Evolutionary conservation across 2,797 vertebrate genomes (phyloP), one percentile per base, ranked within the genome.

Genomic region (Lemur catta): DNA sequence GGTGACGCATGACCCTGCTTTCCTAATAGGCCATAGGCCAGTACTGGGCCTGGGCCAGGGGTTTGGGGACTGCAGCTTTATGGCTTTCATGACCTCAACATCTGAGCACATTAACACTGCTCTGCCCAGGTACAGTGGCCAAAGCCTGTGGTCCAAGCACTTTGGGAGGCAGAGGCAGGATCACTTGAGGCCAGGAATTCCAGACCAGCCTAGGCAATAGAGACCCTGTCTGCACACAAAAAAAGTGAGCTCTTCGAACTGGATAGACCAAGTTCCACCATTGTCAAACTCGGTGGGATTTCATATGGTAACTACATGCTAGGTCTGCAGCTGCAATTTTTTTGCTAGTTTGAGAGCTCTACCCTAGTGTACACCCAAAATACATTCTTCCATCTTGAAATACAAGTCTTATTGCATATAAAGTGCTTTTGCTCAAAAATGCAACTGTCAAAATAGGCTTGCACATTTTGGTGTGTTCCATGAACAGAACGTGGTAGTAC

Each of bases 81-180:
- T 2, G 71, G 61, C 26, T 46, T 18, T 57, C 12, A 13, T 1
- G 65, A 38, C 22, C 41, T 78, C 20, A 1, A 1, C 0, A 6
- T 30, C 50, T 10, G 22, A 41, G 20, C 20, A 52, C 24, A 0
- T 28, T 20, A 82, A 28, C 63, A 65, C 33, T 65, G 17, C 65
- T 69, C 65, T 38, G 65, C 17, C 63, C 33, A n/a, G 63, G 63
- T 33, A 65, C 8, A 8, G 63, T 65, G 7, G 63, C 33, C 15
- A 3, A 65, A 65, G 15, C 63, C 57, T n/a, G 15, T n/a, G 33
- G 33, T 18, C 33, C 15, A 17, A 65, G 63, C 33, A 65, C 63
- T 65, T 65, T 9, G 15, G 33, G 15, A 65, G 33, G 33, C 61
- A n/a, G 61, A n/a, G 33, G 33, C 63, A 65, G 33, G 7, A 65